Evolutionary conservation across 2,113 vertebrate species (phyloP).

Genomic region (Emydocephalus ijimae): DNA sequence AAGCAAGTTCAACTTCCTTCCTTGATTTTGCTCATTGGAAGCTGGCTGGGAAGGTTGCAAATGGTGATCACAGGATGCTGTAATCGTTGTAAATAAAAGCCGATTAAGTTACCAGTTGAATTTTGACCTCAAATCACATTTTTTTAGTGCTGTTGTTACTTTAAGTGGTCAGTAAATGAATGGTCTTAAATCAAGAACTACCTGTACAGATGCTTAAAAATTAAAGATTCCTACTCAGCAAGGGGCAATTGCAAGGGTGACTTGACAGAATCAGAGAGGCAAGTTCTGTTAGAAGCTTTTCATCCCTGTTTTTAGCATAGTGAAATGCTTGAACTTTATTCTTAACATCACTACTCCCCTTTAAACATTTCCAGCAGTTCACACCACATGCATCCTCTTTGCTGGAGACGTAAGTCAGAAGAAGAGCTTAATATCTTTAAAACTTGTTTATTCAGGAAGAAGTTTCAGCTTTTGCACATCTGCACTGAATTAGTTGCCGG

Average conservation of each 20-base stretch:
- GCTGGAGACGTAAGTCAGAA: conserved; percentile 38
- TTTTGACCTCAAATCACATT: not conserved
- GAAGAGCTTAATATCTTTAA: conserved; percentile 53
- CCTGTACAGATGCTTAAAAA: not conserved
- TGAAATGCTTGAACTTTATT: not conserved
- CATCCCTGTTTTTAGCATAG: not conserved
- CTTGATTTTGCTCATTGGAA: not conserved
- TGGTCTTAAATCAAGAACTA: not conserved
- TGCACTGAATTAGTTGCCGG: conserved; percentile 69
- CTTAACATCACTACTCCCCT: not conserved
- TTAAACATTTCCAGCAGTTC: not conserved
- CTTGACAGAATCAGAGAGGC: conserved; percentile 27
- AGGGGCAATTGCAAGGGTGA: conserved; percentile 25
- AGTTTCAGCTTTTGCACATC: conserved; percentile 63
- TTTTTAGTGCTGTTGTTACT: not conserved
- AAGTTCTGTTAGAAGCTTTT: not conserved
- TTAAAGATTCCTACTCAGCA: not conserved
- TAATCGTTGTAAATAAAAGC: not conserved
- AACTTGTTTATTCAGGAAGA: conserved; percentile 58
- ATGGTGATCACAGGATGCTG: not conserved
- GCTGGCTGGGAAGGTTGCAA: not conserved
- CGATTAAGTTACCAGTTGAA: not conserved
- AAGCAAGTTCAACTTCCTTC: not conserved
- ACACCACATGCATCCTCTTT: conserved; percentile 9
- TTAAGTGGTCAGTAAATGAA: not conserved